Percentiles rank a stretch among this genome's conserved stretches.
phyloP scores from a whole-genome alignment of 2,797 vertebrate genomes.

The Scolopax rusticola region DNA sequence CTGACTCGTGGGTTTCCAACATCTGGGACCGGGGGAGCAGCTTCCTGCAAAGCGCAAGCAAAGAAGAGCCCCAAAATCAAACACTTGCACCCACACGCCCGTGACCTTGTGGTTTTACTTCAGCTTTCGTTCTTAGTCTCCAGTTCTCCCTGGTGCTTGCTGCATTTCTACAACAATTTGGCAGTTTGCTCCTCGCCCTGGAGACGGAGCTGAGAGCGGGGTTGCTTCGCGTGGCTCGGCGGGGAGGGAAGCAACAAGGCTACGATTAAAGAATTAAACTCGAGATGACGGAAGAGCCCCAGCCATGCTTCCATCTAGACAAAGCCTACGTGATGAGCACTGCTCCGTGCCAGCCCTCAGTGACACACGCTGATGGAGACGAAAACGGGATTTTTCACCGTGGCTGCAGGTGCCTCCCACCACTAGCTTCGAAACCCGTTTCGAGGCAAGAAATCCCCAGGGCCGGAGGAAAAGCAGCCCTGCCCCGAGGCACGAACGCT shows the following conservation, averaged over 20 bases:
- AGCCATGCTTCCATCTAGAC: conserved; percentile 45
- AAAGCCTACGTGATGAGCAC: conserved; percentile 48
- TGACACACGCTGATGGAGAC: background rate
- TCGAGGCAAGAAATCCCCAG: background rate
- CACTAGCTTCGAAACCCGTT: background rate
- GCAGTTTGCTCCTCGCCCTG: conserved; percentile 8
- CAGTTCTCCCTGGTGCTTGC: background rate
- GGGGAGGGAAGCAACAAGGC: conserved; percentile 13
- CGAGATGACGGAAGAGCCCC: conserved; percentile 57
- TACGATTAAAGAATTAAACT: conserved; percentile 55
- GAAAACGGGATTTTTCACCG: conserved; percentile 25
- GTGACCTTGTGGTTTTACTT: conserved; percentile 67
- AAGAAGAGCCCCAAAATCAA: conserved; percentile 22
- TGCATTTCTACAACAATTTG: conserved; percentile 26
- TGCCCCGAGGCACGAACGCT: background rate
- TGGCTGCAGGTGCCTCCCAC: conserved; percentile 44
- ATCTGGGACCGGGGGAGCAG: background rate
- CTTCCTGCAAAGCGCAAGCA: background rate
- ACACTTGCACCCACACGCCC: background rate
- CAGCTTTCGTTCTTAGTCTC: conserved; percentile 45
- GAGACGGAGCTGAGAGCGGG: background rate
- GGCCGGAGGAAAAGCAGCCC: background rate
- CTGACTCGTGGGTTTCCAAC: background rate
- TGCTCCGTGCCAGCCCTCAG: background rate
- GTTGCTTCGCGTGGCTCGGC: background rate